Percentiles rank a stretch among this genome's conserved stretches.
phyloP scores from a whole-genome alignment of 2,797 vertebrate genomes.

The Diplodus puntazzo region DNA sequence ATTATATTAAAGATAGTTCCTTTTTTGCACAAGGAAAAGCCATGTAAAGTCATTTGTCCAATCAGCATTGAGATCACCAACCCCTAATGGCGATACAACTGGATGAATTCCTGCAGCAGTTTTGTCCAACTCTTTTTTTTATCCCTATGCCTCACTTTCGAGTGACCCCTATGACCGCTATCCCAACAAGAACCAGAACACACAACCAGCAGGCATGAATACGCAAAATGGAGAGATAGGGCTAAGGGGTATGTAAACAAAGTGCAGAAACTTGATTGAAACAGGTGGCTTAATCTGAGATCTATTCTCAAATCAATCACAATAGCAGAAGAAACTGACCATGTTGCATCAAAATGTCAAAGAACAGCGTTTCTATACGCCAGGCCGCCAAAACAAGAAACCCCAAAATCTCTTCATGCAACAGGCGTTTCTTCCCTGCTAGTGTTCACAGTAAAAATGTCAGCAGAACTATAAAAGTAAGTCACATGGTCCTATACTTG shows the following conservation, averaged over 20 bases:
- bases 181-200: too few relatives aligned
- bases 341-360: not conserved
- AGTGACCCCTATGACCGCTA: too few relatives aligned
- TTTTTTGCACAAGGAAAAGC: too few relatives aligned
- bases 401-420: not conserved
- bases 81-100: not conserved
- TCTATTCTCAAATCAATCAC: slow-evolving; percentile 8
- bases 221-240: too few relatives aligned
- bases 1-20: too few relatives aligned
- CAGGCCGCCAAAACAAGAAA: not conserved
- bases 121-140: not conserved
- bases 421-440: not conserved
- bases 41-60: too few relatives aligned
- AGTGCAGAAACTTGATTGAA: not conserved
- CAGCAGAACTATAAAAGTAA: not conserved
- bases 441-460: not conserved
- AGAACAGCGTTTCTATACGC: not conserved
- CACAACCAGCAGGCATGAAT: too few relatives aligned
- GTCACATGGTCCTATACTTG: too few relatives aligned
- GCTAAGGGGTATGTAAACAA: not conserved
- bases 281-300: slow-evolving; percentile 9
- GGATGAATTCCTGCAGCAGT: not conserved
- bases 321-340: slow-evolving; percentile 1
- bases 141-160: too few relatives aligned
- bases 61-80: too few relatives aligned